These are phyloP conservation scores for Thaumatotibia leucotreta DNA, from an alignment of 1,140 invertebrate genomes.

Conservation along the genomic window DNA sequence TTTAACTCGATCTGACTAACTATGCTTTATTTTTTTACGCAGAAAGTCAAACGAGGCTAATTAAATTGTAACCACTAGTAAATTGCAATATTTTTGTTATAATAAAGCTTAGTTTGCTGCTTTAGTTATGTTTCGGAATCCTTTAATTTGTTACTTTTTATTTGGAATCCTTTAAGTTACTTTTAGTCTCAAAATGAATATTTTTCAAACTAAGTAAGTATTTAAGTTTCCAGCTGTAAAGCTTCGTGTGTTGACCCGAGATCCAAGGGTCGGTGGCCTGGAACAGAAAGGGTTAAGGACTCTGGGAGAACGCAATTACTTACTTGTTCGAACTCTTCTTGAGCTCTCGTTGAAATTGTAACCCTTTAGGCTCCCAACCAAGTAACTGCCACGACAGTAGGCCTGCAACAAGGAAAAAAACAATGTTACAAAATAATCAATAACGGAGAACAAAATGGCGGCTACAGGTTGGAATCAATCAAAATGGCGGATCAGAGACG, in stretches of 20 bases:
- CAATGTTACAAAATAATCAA: neutral
- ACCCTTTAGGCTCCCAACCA: slow-evolving; percentile 60
- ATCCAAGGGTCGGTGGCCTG: slow-evolving; percentile 25
- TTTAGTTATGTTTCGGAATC: neutral
- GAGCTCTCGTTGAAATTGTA: slow-evolving; percentile 70
- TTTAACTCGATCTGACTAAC: neutral
- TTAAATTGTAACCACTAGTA: neutral
- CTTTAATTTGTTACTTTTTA: neutral
- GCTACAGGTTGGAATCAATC: neutral
- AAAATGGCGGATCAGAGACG: no score
- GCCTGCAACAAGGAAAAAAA: slow-evolving; percentile 63
- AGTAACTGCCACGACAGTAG: slow-evolving; percentile 50
- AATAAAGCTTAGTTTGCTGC: neutral
- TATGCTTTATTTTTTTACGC: neutral
- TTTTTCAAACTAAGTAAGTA: neutral
- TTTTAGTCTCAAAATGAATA: neutral
- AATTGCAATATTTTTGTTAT: neutral
- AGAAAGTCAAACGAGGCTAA: neutral
- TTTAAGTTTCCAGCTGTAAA: slow-evolving; percentile 4
- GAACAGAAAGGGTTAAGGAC: slow-evolving; percentile 38
- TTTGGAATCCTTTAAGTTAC: neutral
- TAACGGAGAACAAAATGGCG: neutral
- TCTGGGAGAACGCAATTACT: slow-evolving; percentile 55
- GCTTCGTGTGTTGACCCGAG: neutral
- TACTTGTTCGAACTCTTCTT: slow-evolving; percentile 71